phyloP scores from a whole-genome alignment of 1,140 invertebrate species.

The Asobara japonica region DNA sequence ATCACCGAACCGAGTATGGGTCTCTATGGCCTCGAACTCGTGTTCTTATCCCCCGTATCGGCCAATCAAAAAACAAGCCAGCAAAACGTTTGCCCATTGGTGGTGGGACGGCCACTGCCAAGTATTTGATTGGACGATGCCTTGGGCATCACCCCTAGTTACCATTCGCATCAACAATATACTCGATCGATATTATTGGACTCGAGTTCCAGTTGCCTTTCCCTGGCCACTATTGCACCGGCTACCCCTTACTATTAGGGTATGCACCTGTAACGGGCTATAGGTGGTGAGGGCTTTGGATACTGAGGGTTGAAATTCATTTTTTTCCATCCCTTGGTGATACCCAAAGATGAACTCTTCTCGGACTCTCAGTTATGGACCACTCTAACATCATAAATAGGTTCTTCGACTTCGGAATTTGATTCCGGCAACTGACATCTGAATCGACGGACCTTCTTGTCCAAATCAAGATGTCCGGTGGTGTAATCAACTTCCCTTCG shows the following conservation, averaged over 20 bases:
- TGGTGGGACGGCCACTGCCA: conserved; percentile 58
- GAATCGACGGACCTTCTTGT: too few relatives aligned
- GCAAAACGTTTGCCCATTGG: conserved; percentile 53
- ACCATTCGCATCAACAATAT: conserved; percentile 65
- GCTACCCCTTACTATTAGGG: background rate
- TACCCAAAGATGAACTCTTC: too few relatives aligned
- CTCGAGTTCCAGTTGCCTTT: conserved; percentile 4
- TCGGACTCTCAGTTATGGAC: too few relatives aligned
- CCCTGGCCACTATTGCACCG: background rate
- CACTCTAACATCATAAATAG: too few relatives aligned
- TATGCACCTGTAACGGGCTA: background rate
- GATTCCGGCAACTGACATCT: too few relatives aligned
- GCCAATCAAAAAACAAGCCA: conserved; percentile 64
- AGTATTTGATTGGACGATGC: conserved; percentile 59
- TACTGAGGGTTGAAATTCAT: background rate
- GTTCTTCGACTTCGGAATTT: too few relatives aligned
- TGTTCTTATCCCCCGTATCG: conserved; percentile 63
- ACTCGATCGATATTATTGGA: conserved; percentile 59
- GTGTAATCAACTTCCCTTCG: too few relatives aligned
- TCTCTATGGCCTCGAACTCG: conserved; percentile 57
- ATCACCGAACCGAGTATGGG: conserved; percentile 55
- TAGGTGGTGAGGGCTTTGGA: background rate
- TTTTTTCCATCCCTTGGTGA: too few relatives aligned
- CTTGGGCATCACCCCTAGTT: conserved; percentile 59
- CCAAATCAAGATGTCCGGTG: too few relatives aligned